A percentile compares a stretch with the other conserved stretches of the same genome.
Conservation (phyloP, 2,113 vertebrate species). For the Falco punctatus region DNA sequence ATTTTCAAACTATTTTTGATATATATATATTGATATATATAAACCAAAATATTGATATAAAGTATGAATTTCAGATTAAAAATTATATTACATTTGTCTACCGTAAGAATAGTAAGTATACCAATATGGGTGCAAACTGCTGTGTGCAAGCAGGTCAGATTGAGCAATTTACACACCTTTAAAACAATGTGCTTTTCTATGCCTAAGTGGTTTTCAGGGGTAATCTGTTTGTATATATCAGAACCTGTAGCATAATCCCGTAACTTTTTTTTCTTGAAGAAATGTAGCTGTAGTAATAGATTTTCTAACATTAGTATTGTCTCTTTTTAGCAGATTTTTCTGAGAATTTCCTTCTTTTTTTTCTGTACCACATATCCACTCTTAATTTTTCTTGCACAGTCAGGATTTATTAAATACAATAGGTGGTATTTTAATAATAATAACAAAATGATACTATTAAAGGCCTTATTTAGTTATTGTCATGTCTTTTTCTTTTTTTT, state of each 20-base stretch:
- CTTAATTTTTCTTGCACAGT: not conserved
- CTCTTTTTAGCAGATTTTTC: not conserved
- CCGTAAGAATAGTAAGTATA: not conserved
- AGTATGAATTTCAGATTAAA: not conserved
- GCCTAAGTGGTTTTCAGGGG: not conserved
- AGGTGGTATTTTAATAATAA: not conserved
- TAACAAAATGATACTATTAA: not conserved
- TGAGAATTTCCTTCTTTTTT: not conserved
- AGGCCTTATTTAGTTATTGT: not conserved
- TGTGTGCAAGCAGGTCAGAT: not conserved
- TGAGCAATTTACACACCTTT: not conserved
- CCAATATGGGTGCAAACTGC: not conserved
- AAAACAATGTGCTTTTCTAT: not conserved
- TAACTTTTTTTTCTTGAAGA: not conserved
- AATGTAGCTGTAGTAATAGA: not conserved
- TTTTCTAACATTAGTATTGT: not conserved
- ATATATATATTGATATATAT: too few species aligned
- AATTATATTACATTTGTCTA: not conserved
- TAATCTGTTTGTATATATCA: not conserved
- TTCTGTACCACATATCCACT: not conserved
- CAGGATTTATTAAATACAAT: not conserved
- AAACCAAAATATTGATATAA: not conserved
- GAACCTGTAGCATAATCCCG: not conserved
- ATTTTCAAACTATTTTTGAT: not conserved
- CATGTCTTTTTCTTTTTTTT: not conserved